phyloP scores from a whole-genome alignment of 2,113 vertebrate genomes.

The Rattus rattus region DNA sequence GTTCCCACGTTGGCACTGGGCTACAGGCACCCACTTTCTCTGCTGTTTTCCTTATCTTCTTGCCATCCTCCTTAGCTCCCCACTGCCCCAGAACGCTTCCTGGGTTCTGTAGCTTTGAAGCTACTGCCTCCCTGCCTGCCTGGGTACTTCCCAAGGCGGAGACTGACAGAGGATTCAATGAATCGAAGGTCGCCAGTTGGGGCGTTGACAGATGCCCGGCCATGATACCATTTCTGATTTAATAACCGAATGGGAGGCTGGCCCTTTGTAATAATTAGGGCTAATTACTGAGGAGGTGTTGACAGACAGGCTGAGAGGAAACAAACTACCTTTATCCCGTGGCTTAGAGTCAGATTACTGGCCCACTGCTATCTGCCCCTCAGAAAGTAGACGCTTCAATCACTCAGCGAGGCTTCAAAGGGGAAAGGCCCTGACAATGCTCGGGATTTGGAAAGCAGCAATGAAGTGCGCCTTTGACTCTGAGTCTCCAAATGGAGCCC shows the following conservation, averaged over 20 bases:
- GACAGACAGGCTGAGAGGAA: slow-evolving; percentile 98
- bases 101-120: slow-evolving; percentile 93
- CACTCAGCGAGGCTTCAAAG: slow-evolving; percentile 93
- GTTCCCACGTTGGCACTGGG: neutral
- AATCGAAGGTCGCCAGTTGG: slow-evolving; percentile 97
- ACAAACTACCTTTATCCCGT: slow-evolving; percentile 99
- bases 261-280: slow-evolving; percentile 99
- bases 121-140: slow-evolving; percentile 90
- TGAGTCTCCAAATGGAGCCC: slow-evolving; percentile 87
- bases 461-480: slow-evolving; percentile 90
- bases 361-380: slow-evolving; percentile 97
- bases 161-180: slow-evolving; percentile 97
- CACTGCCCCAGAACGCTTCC: slow-evolving; percentile 91
- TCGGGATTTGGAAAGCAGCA: slow-evolving; percentile 87
- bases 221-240: slow-evolving; percentile 98
- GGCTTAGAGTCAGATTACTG: slow-evolving; percentile 99
- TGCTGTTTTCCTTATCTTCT: neutral
- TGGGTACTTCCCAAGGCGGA: slow-evolving; percentile 85
- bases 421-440: slow-evolving; percentile 88
- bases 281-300: slow-evolving; percentile 99
- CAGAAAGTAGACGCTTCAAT: slow-evolving; percentile 94
- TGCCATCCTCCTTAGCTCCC: neutral
- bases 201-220: slow-evolving; percentile 97
- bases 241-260: slow-evolving; percentile 99
- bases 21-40: neutral